Base-by-base conservation (phyloP, 2,888 invertebrate species). In the Saturnia pavonia region DNA sequence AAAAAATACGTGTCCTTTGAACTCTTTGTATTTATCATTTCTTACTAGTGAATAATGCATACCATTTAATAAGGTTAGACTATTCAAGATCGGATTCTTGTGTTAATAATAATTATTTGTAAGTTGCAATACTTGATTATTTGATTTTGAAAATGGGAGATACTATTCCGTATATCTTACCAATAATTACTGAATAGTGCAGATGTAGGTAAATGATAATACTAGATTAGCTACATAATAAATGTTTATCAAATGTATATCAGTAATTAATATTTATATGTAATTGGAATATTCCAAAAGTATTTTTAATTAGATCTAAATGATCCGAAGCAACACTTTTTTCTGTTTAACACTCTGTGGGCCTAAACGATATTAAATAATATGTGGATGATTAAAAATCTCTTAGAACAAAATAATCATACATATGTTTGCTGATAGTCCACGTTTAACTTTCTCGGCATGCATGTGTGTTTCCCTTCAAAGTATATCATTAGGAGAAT, bases 391-490 rank as follows among this genome's bases (percentile, higher is more conserved):
- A 27, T 60, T 27, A 6, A 14, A 27, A 60, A 60, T 4, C 0
- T 12, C 25, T 57, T 25, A 12, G 12, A 60, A 14, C 57, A 27
- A 27, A 27, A 14, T 14, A 27, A 60, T 34, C 11, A 14, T 60
- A 60, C 0, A 60, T 60, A 60, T 65, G 68, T 63, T 63, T 72
- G 63, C 54, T 69, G 16, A 60, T 71, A 67, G 65, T 70, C 70
- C 70, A 67, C 67, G 70, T 42, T 54, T 70, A 48, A 67, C 16
- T n/a, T 65, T 11, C 54, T 67, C 57, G 67, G 71, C 82, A 69
- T 87, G 91, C 91, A 91, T 91, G 91, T 85, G 83, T 88, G 84
- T 89, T 82, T 79, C 80, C 85, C 83, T 83, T 81, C 78, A 77
- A 80, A 79, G 79, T 79, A 80, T 74, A 71, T 63, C 74, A 74